Evolutionary conservation across 2,888 invertebrate genomes (phyloP).

Genomic region (Pachycephus smyrnensis): DNA sequence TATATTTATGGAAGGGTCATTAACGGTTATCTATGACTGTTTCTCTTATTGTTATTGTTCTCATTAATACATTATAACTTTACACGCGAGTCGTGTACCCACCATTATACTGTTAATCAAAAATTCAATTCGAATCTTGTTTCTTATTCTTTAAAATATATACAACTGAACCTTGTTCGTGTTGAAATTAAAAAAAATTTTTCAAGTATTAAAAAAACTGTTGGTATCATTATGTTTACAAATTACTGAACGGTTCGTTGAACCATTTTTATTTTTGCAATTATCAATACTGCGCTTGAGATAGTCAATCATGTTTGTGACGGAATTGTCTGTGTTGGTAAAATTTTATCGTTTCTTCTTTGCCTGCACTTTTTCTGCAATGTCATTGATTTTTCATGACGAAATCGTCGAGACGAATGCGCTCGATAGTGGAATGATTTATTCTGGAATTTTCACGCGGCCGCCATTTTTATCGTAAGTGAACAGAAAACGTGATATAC

Average conservation of each 20-base stretch:
- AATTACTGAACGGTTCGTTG: not conserved
- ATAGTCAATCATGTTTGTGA: not conserved
- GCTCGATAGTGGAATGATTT: not conserved
- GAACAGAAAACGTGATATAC: not conserved
- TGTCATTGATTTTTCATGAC: not conserved
- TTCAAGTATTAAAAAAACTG: not conserved
- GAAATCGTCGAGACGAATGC: not conserved
- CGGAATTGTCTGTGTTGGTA: not conserved
- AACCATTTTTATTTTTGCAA: not conserved
- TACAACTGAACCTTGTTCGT: no score
- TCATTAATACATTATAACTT: not conserved
- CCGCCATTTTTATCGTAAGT: not conserved
- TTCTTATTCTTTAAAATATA: no score
- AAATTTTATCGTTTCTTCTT: not conserved
- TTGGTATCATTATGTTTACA: not conserved
- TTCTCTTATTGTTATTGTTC: not conserved
- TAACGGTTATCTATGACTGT: not conserved
- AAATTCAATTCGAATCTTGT: no score
- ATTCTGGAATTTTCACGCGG: not conserved
- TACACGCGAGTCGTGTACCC: no score
- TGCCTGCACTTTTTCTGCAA: not conserved
- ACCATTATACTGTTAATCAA: no score
- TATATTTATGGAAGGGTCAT: not conserved
- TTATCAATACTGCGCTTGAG: not conserved
- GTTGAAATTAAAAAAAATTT: no score